Evolutionary conservation across 2,113 vertebrate genomes (phyloP), one percentile per base, ranked within the genome.

Genomic region (Scatophagus argus): DNA sequence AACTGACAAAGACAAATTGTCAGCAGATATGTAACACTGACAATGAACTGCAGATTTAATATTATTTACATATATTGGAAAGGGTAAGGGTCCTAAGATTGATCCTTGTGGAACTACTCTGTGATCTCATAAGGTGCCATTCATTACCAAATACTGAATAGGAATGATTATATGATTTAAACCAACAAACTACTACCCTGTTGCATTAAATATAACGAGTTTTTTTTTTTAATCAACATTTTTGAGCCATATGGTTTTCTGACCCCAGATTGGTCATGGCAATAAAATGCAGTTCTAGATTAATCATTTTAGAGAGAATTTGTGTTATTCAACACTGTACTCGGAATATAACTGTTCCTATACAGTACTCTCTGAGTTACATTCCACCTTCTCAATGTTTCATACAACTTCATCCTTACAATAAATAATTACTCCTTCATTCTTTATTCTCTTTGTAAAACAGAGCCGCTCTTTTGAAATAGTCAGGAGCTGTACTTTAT

Each of bases 401-500:
- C 55, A 79, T 74, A 76, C 29, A 76, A 25, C 23, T 43, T 74
- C 11, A 39, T 71, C 59, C 71, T 32, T 36, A 19, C 47, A 76
- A 70, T 25, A 69, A 80, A 66, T 71, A 58, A 77, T 86, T 69
- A 64, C 44, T 76, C 25, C 47, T 19, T 73, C 16, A 6, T 25
- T 47, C 61, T 51, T 66, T 58, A 54, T 70, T 64, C 63, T 68
- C 31, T 77, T 83, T 56, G 43, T 63, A 54, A 81, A 80, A 85
- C 71, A 13, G 52, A 82, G 46, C 32, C 77, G 51, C 23, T 47
- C 79, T 77, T 88, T 87, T 86, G 39, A 84, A 81, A 81, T 56
- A 74, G 65, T 87, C 67, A 41, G 60, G 29, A 73, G 82, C 69
- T 59, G 64, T 82, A 49, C 71, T 86, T 87, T 77, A 81, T 85